Base-by-base conservation (phyloP, 2,888 invertebrate genomes). In the Ecdyonurus torrentis region DNA sequence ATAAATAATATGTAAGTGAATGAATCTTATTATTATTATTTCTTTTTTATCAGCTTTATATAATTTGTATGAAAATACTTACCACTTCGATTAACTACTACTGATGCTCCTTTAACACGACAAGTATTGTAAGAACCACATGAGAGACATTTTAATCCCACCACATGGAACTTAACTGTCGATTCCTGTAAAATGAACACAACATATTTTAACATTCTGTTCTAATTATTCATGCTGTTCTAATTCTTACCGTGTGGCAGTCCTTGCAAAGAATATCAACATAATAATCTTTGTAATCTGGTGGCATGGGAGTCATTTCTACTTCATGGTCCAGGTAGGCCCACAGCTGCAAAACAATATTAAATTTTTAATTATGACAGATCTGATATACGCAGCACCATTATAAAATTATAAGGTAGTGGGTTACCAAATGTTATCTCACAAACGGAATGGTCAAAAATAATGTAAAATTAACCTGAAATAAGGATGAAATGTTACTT, bases 81-180 rank as follows among this genome's bases (percentile, higher is more conserved):
- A 37, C 5, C 15, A 37, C 37, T 15, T 37, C 37, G 37, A 37
- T 37, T 37, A 37, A 37, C 37, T 10, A 15, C 7, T 15, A 37
- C 15, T 7, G 55, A 55, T 7, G 20, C 22, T 5, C 85, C 85
- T 69, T 84, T 86, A 58, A 87, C 86, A 70, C 87, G 83, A 69
- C 89, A 89, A 1, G 93, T 93, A 74, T 93, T 93, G 74, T 93
- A 93, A 1, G 90, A 91, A n/a, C 90, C 91, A 72, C 93, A 93
- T 68, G 86, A 82, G 58, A 80, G 78, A 73, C 93, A 94, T 74
- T 93, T 93, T 64, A 91, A 77, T 1, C 92, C 93, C 25, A 93
- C 86, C 65, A 92, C 87, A 72, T 94, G 93, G 74, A 91, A 93
- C 70, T 84, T 84, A 7, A 89, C 88, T 25, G 83, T 85, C 20